Percentiles rank a stretch among this genome's conserved stretches.
phyloP scores from a whole-genome alignment of 2,797 vertebrate genomes.

The Carduelis carduelis region DNA sequence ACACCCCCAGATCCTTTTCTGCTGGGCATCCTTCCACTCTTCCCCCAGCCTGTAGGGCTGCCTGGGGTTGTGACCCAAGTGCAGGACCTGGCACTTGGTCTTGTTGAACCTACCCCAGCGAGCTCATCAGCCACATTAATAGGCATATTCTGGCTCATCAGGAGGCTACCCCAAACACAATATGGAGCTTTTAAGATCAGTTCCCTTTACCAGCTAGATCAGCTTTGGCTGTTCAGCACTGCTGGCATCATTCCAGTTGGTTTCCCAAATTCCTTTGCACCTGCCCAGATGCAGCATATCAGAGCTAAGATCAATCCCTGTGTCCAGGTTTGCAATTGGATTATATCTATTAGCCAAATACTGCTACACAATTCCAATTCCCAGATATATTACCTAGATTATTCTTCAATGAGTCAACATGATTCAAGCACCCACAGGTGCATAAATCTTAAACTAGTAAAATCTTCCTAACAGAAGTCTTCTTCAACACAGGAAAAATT shows the following conservation, averaged over 20 bases:
- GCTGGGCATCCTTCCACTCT: not conserved
- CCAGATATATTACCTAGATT: not conserved
- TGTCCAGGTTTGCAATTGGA: not conserved
- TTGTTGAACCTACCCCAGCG: accelerated
- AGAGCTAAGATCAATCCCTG: not conserved
- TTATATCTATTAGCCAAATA: not conserved
- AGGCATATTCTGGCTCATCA: not conserved
- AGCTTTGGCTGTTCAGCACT: not conserved
- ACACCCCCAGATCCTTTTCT: not conserved
- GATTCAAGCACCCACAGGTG: not conserved
- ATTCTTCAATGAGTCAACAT: not conserved
- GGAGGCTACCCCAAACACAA: not conserved
- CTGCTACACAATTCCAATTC: not conserved
- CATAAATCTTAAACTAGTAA: not conserved
- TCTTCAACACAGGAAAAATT: not conserved
- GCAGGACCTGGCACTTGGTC: not conserved
- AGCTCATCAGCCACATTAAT: not conserved
- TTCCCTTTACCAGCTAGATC: not conserved
- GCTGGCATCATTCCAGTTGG: not conserved
- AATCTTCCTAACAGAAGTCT: not conserved
- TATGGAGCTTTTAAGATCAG: not conserved
- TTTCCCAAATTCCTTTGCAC: not conserved
- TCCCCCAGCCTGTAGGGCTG: accelerated
- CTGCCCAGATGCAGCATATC: not conserved
- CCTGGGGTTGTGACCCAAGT: not conserved